Evolutionary conservation across 92 coral and sea anemone genomes (phyloP).

Genomic region (Paragorgia papillata): DNA sequence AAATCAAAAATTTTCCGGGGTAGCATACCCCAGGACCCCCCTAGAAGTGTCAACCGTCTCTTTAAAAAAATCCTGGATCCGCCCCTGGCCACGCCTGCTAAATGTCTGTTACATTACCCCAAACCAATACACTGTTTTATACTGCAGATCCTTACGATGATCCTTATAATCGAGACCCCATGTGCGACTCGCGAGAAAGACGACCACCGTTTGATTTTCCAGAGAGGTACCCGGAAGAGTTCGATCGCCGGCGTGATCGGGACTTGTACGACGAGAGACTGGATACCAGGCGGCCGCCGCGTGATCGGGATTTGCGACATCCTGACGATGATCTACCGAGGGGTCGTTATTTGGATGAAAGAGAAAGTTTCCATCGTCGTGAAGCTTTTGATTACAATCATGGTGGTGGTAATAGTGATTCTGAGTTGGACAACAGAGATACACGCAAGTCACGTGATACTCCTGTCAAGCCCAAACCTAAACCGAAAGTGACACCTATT

Average conservation of each 20-base stretch:
- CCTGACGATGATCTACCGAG: not conserved
- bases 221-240: constrained; percentile 1
- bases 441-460: constrained; percentile 57
- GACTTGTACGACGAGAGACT: constrained; percentile 23
- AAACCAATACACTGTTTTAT: not conserved
- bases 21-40: too few species aligned
- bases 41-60: too few species aligned
- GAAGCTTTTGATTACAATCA: constrained; percentile 39
- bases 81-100: too few species aligned
- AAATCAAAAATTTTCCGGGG: too few species aligned
- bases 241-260: constrained; percentile 4
- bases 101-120: too few species aligned
- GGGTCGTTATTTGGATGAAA: not conserved
- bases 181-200: not conserved
- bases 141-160: not conserved
- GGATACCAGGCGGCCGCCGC: constrained; percentile 9
- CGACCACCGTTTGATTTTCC: not conserved
- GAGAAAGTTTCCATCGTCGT: not conserved
- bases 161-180: not conserved
- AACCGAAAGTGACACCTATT: constrained; percentile 76
- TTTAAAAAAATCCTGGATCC: too few species aligned
- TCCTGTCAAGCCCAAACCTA: constrained; percentile 66
- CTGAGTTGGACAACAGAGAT: constrained; percentile 49
- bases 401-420: constrained; percentile 17
- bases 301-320: constrained; percentile 39